Evolutionary conservation across 2,797 vertebrate genomes (phyloP).

Genomic region (Acrocephalus scirpaceus): DNA sequence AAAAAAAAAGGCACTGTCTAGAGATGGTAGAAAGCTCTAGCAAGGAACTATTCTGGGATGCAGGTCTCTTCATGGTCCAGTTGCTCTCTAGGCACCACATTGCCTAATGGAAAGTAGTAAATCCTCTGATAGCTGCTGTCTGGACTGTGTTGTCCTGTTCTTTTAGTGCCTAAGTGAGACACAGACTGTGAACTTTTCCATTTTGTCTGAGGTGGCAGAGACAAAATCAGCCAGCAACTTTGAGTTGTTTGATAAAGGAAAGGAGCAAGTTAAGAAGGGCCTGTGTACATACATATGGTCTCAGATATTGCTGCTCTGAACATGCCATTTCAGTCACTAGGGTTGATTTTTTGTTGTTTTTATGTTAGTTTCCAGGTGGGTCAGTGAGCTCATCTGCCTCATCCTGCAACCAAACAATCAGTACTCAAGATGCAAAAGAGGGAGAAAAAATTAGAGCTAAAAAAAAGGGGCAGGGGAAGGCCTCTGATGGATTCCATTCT

Average conservation of each 20-base stretch:
- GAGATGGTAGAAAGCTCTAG: neutral
- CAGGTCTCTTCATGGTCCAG: neutral
- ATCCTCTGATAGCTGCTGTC: slow-evolving; percentile 14
- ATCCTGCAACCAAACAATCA: neutral
- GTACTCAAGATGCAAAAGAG: neutral
- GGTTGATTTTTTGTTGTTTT: neutral
- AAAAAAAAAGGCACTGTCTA: neutral
- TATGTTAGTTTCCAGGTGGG: neutral
- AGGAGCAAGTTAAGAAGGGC: neutral
- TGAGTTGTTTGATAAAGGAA: neutral
- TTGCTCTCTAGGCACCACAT: neutral
- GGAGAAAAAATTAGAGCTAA: neutral
- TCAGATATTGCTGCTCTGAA: neutral
- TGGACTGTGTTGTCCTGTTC: neutral
- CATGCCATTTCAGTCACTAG: neutral
- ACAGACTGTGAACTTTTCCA: neutral
- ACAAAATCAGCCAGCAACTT: neutral
- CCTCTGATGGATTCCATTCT: neutral
- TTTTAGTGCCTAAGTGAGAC: neutral
- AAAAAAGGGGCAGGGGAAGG: neutral
- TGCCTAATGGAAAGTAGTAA: slow-evolving; percentile 11
- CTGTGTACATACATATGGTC: neutral
- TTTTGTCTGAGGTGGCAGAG: neutral
- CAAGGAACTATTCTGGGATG: neutral
- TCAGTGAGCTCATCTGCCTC: neutral